These are phyloP conservation scores for Micropoecilia bifurca DNA, from an alignment of 2,797 vertebrate genomes.

Conservation along the genomic window DNA sequence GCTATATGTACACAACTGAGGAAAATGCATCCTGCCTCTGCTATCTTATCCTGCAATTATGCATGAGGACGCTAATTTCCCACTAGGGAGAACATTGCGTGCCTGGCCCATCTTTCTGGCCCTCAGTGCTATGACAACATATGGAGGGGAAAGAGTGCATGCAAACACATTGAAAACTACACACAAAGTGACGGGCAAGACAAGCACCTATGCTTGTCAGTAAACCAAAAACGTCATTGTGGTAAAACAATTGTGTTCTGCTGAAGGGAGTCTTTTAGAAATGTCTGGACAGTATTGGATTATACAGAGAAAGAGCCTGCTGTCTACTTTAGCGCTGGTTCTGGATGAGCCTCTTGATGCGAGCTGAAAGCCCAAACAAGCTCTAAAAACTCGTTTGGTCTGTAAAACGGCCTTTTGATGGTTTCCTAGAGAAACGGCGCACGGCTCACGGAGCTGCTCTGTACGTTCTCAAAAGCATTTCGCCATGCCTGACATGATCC, in stretches of 20 bases:
- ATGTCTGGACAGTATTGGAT: conserved; percentile 22
- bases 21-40: conserved; percentile 58
- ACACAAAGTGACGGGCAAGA: conserved; percentile 20
- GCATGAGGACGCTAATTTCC: conserved; percentile 68
- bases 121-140: conserved; percentile 40
- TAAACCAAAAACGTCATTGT: conserved; percentile 60
- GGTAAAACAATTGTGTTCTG: conserved; percentile 53
- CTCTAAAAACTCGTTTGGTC: conserved; percentile 36
- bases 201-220: conserved; percentile 23
- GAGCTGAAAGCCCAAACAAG: conserved; percentile 52
- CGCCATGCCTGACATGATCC: conserved; percentile 70
- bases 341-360: conserved; percentile 47
- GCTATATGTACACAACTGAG: conserved; percentile 28
- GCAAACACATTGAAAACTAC: conserved; percentile 18
- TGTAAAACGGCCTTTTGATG: conserved; percentile 57
- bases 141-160: background rate
- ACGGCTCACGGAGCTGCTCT: conserved; percentile 31
- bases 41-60: conserved; percentile 71
- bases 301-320: conserved; percentile 31
- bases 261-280: conserved; percentile 28
- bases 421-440: conserved; percentile 33
- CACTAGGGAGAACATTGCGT: conserved; percentile 67
- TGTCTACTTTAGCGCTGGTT: conserved; percentile 20
- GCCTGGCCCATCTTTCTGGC: conserved; percentile 36
- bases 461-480: conserved; percentile 55